Base-by-base conservation (phyloP, 2,113 vertebrate genomes). In the Symphodus melops region DNA sequence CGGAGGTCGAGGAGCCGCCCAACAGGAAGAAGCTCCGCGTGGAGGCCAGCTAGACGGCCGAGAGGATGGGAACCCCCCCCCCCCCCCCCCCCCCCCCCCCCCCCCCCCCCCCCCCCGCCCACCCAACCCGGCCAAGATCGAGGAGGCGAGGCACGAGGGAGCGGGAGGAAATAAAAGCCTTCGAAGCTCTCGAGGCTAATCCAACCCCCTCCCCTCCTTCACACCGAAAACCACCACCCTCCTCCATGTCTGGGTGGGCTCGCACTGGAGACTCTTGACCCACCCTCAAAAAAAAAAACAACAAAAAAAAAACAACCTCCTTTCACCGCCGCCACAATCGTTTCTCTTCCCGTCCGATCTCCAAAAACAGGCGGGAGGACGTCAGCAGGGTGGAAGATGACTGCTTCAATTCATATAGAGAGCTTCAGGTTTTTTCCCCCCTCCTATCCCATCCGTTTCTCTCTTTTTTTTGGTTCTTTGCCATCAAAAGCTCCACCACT, bases 11-110 rank as follows among this genome's bases (percentile, higher is more conserved):
- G 55, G 97, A 98, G 91, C 96, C 95, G 2, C 96, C 96, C 85
- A 96, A 91, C 93, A 94, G 97, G 94, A 99, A 99, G 96, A 98
- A 98, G 87, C 93, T 96, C 82, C 96, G 96, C 10, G 94, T 96
- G 95, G 98, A 99, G 92, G 94, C 96, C 93, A 98, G 95, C 92
- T 99, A 97, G 81, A 82, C 13, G n/a, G 79, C 37, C 0, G 10
- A 5, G 61, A n/a, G n/a, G n/a, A n/a, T n/a, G n/a, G n/a, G n/a
- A n/a, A n/a, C n/a, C n/a, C n/a, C n/a, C n/a, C n/a, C n/a, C n/a
- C n/a, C n/a, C n/a, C n/a, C n/a, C n/a, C n/a, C n/a, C n/a, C n/a
- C n/a, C n/a, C n/a, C n/a, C n/a, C n/a, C n/a, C n/a, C n/a, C n/a
- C n/a, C n/a, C n/a, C n/a, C n/a, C n/a, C n/a, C n/a, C n/a, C n/a